phyloP scores from a whole-genome alignment of 2,113 vertebrate genomes.

The Corapipo altera region DNA sequence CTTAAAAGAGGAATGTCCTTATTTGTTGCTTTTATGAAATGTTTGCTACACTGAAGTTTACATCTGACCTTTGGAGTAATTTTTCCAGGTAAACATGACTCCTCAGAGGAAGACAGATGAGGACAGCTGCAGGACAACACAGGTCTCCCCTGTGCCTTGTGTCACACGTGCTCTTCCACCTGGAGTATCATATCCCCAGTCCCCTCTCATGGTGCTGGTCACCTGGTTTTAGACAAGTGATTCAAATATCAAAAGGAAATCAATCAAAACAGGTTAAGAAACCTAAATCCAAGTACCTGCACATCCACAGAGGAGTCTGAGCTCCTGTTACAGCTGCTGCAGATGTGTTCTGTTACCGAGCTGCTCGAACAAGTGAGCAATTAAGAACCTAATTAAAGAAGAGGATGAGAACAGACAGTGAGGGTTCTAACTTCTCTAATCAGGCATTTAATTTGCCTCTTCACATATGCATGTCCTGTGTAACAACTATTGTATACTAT shows the following conservation, averaged over 20 bases:
- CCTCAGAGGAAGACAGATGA: neutral
- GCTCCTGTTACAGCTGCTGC: neutral
- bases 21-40: neutral
- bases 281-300: neutral
- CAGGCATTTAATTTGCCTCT: neutral
- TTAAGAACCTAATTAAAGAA: conserved; percentile 9
- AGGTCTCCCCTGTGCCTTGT: neutral
- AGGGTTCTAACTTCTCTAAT: neutral
- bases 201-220: neutral
- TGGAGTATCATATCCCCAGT: neutral
- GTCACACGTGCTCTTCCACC: neutral
- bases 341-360: neutral
- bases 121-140: neutral
- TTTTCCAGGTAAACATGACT: neutral
- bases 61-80: neutral
- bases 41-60: neutral
- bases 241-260: neutral
- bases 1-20: neutral
- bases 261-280: neutral
- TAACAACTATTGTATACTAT: neutral
- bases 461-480: neutral
- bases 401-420: neutral
- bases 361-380: neutral
- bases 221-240: neutral
- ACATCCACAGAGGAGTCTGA: neutral